Percentiles rank a stretch among this genome's conserved stretches.
Evolutionary conservation across 2,888 invertebrate genomes (phyloP).

Genomic region (Lordiphosa andalusiaca): DNA sequence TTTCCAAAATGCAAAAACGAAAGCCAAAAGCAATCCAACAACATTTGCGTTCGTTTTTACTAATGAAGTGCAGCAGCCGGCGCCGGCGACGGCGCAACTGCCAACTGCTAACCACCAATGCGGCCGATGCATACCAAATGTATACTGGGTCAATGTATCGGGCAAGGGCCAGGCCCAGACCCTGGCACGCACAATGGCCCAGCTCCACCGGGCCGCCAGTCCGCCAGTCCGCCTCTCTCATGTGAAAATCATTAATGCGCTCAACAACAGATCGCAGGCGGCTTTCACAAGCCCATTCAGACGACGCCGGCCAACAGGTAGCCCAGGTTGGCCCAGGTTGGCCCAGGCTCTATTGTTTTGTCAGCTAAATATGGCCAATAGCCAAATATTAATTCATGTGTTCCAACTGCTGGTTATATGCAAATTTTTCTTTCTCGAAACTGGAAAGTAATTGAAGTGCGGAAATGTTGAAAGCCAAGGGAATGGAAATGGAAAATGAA

Average conservation of each 20-base stretch:
- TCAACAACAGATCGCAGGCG: constrained; percentile 22
- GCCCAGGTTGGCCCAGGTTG: constrained; percentile 17
- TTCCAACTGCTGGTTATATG: constrained; percentile 41
- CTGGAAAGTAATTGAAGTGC: constrained; percentile 30
- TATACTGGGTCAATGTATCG: constrained; percentile 73
- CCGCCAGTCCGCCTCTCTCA: constrained; percentile 20
- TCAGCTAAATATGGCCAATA: constrained; percentile 73
- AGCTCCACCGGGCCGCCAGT: neutral
- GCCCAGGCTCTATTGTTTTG: constrained; percentile 58
- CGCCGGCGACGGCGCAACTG: constrained; percentile 7
- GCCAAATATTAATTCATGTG: constrained; percentile 70
- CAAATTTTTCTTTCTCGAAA: constrained; percentile 6
- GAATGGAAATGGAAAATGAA: constrained; percentile 15
- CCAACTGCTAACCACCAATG: constrained; percentile 24
- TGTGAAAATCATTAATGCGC: constrained; percentile 70
- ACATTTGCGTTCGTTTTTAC: constrained; percentile 62
- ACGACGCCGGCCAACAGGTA: constrained; percentile 12
- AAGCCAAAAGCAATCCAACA: constrained; percentile 51
- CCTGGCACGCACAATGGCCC: constrained; percentile 10
- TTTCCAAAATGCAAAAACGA: constrained; percentile 68
- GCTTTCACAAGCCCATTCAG: constrained; percentile 58
- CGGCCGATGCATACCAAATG: constrained; percentile 62
- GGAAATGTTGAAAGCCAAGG: constrained; percentile 62
- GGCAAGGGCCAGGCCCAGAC: constrained; percentile 26
- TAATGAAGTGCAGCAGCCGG: constrained; percentile 56